Evolutionary conservation across 2,888 invertebrate genomes (phyloP), one percentile per base, ranked within the genome.

Genomic region (Thereva nobilitata): DNA sequence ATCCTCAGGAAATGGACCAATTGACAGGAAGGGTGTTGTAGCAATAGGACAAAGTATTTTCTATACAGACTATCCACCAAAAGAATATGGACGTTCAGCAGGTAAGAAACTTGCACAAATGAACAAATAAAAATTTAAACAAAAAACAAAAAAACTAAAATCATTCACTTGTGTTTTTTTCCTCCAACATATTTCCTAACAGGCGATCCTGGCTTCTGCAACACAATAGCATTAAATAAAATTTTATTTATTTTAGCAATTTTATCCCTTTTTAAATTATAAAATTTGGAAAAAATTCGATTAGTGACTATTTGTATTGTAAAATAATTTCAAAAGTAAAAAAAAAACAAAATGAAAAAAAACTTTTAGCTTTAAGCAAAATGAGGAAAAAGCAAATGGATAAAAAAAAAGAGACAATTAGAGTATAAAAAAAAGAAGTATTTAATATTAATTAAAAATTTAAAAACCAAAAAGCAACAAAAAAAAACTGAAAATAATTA

Each of bases 21-120:
- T 73, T 5, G 78, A 78, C 67, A 73, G 78, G 6, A 81, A 80
- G 68, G 79, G 79, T 23, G 67, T 70, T 52, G 72, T 80, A 71
- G 79, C 81, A 75, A 79, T 81, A 76, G 80, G 81, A 57, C 81
- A 81, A 67, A 81, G 80, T 72, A 78, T 79, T 72, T 80, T 79
- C 70, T 80, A 79, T 63, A 81, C 81, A 10, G 81, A 81, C 72
- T 76, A 77, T 73, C 81, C 81, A 75, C 80, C 81, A 72, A 80
- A 80, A 70, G 79, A 80, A 53, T 77, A 77, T 70, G 76, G 77
- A 66, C 76, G 71, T 67, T 72, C 77, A 10, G 42, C 67, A 66
- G 71, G 72, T 71, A 65, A 47, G 47, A 12, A 41, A 8, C 38
- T 53, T 2, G 23, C 23, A 23, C 23, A 23, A 23, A 23, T 23